A percentile compares a stretch with the other conserved stretches of the same genome.
Evolutionary conservation across 2,888 invertebrate species (phyloP).

Genomic region (Mimumesa dahlbomi): DNA sequence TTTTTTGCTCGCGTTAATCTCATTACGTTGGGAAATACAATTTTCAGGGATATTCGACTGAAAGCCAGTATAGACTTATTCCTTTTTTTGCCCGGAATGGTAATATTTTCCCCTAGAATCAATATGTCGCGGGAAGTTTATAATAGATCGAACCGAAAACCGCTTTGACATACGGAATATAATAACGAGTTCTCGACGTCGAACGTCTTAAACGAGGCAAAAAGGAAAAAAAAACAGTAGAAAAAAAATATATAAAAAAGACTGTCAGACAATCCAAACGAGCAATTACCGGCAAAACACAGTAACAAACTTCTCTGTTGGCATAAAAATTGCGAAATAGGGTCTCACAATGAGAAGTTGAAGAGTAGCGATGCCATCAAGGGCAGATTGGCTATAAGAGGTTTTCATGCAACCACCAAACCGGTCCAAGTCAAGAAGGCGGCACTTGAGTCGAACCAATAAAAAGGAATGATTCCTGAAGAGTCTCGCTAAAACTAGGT

Average conservation of each 20-base stretch:
- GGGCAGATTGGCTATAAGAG: conserved; percentile 4
- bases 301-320: conserved; percentile 5
- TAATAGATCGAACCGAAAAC: too few relatives aligned
- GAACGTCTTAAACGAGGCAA: too few relatives aligned
- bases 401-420: not conserved
- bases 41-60: not conserved
- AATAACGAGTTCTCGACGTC: too few relatives aligned
- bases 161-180: too few relatives aligned
- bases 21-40: not conserved
- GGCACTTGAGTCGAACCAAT: conserved; percentile 1
- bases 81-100: too few relatives aligned
- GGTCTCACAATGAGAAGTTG: conserved; percentile 3
- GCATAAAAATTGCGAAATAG: conserved; percentile 18
- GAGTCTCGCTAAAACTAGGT: not conserved
- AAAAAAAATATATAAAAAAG: too few relatives aligned
- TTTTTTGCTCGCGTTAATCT: not conserved
- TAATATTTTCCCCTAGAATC: too few relatives aligned
- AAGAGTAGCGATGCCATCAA: not conserved
- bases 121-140: too few relatives aligned
- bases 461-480: conserved; percentile 1
- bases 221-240: too few relatives aligned
- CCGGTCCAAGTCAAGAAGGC: not conserved
- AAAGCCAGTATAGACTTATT: too few relatives aligned
- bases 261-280: not conserved
- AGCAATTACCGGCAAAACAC: conserved; percentile 15